Base-by-base conservation (phyloP, 2,113 vertebrate genomes). In the Girardinichthys multiradiatus region DNA sequence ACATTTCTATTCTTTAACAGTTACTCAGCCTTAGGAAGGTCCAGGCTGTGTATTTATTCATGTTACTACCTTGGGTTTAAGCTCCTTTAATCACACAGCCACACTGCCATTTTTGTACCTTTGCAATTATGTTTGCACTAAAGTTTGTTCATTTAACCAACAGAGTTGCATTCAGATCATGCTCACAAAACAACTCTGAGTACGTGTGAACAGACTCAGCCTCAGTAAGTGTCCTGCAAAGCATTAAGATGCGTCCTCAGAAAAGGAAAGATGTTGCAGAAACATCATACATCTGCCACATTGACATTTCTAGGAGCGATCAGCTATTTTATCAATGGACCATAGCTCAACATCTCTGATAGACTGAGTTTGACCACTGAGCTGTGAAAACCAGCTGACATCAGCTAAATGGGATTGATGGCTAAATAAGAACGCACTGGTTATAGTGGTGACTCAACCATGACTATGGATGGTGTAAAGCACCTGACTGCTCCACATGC, bases 361-460 rank as follows among this genome's bases (percentile, higher is more conserved):
- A 87, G 77, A 74, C 71, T 81, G 86, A 86, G 76, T 42, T 82
- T 85, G 77, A 79, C 45, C 64, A 45, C 10, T 24, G 64, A 71
- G 79, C 80, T 45, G 28, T 57, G 31, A 57, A 74, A 87, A 79
- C 21, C 39, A 54, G 87, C 83, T 86, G 88, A 87, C 86, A 77
- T 83, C 79, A 60, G 79, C 84, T 76, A 68, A 80, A 68, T 21
- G 62, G 64, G 79, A 85, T 73, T 89, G 86, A 94, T 91, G 68
- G 66, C 70, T 81, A 77, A 85, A 90, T 89, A 86, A 89, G 77
- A 87, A 76, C 72, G 37, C 76, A 87, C 88, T 80, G 76, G 77
- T 81, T 79, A 68, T 74, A 10, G 68, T 11, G 45, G 69, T 17
- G 67, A 83, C 69, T 79, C 57, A 64, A 60, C 73, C 63, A 26